Conservation (phyloP, 2,888 invertebrate genomes). For the Heteropelma amictum region DNA sequence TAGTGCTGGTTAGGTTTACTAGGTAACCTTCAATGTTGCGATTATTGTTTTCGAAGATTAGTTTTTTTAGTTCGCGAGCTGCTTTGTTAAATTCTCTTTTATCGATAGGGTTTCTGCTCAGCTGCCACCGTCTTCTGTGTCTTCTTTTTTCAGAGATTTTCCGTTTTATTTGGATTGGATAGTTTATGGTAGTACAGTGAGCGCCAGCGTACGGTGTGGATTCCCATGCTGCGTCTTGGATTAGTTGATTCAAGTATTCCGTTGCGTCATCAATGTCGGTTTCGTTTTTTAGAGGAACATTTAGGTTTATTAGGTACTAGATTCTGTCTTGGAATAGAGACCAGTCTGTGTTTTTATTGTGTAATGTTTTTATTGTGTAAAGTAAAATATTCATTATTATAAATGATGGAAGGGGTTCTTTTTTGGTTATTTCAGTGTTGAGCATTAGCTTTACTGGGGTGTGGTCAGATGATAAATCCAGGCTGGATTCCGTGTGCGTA, state of each 20-base stretch:
- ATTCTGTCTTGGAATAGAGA: slow-evolving; percentile 34
- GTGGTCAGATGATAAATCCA: slow-evolving; percentile 60
- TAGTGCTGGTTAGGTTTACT: slow-evolving; percentile 29
- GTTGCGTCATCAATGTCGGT: slow-evolving; percentile 51
- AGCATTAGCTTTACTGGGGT: slow-evolving; percentile 57
- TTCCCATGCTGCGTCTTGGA: slow-evolving; percentile 49
- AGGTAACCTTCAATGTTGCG: slow-evolving; percentile 2
- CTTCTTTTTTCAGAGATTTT: slow-evolving; percentile 41
- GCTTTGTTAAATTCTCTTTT: slow-evolving; percentile 52
- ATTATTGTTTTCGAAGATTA: slow-evolving; percentile 27
- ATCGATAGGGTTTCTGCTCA: too few relatives aligned
- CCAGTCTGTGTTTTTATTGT: slow-evolving; percentile 53
- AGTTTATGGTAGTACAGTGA: neutral
- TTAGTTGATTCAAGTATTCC: slow-evolving; percentile 39
- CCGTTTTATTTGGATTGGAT: slow-evolving; percentile 18
- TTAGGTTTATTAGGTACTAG: slow-evolving; percentile 41
- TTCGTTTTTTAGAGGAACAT: slow-evolving; percentile 44
- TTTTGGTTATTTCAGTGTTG: slow-evolving; percentile 45
- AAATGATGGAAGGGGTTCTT: slow-evolving; percentile 49
- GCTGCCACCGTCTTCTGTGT: slow-evolving; percentile 50
- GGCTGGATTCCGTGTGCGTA: slow-evolving; percentile 39
- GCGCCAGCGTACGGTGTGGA: slow-evolving; percentile 7
- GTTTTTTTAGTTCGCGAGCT: slow-evolving; percentile 46
- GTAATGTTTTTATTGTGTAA: too few relatives aligned
- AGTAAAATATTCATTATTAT: too few relatives aligned